These are phyloP conservation scores for Manis pentadactyla DNA, from an alignment of 2,797 vertebrate genomes.

Conservation along the genomic window DNA sequence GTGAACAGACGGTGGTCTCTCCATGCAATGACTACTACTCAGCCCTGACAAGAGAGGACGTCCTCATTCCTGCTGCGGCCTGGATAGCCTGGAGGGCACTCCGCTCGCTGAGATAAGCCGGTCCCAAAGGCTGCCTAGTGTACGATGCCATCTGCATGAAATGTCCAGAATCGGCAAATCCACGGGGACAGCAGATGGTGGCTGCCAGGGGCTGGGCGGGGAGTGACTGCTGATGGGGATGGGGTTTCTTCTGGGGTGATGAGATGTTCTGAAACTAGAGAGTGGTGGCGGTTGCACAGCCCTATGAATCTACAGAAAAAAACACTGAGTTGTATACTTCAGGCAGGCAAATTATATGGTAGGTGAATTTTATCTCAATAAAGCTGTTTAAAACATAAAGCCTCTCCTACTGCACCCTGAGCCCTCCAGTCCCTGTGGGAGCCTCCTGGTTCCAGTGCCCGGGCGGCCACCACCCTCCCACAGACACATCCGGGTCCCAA, in stretches of 20 bases:
- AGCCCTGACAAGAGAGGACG: too few species aligned
- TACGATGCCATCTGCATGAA: too few species aligned
- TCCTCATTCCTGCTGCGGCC: rapidly evolving
- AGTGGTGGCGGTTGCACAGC: not conserved
- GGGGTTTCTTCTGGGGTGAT: not conserved
- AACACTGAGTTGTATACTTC: not conserved
- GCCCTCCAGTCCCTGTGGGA: not conserved
- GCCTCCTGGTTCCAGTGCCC: not conserved
- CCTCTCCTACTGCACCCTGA: not conserved
- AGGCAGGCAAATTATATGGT: not conserved
- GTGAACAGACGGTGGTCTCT: too few species aligned
- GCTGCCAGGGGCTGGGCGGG: too few species aligned
- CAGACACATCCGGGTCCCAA: not conserved
- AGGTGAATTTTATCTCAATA: not conserved
- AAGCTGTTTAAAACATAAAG: not conserved
- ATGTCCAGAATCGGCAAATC: not conserved
- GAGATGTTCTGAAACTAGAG: not conserved
- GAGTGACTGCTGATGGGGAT: rapidly evolving
- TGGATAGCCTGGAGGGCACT: not conserved
- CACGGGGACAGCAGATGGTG: not conserved
- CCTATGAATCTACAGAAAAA: not conserved
- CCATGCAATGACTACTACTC: not conserved
- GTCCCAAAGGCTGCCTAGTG: rapidly evolving
- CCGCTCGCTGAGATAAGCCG: not conserved
- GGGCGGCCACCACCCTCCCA: not conserved